Evolutionary conservation across 1,140 invertebrate genomes (phyloP).

Genomic region (Aphelinus atriplicis): DNA sequence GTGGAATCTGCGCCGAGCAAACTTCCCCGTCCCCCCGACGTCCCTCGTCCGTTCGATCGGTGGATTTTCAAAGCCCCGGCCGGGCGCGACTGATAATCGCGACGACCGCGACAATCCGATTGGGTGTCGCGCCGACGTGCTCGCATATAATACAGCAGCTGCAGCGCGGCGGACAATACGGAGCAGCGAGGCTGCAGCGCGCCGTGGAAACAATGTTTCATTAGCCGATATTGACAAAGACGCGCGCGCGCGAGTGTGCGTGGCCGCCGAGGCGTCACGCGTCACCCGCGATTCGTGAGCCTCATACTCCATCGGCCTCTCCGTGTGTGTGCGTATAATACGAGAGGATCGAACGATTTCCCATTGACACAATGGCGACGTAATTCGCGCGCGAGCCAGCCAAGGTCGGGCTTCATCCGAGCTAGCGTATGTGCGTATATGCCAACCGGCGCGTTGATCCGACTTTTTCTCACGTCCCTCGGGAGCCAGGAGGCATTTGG

Average conservation of each 20-base stretch:
- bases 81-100: no score
- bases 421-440: no score
- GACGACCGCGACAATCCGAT: no score
- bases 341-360: constrained; percentile 24
- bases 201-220: neutral
- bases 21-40: no score
- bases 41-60: no score
- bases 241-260: neutral
- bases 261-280: neutral
- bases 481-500: no score
- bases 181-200: no score
- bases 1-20: no score
- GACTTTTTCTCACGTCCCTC: neutral
- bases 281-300: constrained; percentile 3
- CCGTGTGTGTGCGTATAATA: neutral
- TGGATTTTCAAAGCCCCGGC: no score
- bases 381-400: neutral
- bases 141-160: no score
- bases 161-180: no score
- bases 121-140: no score
- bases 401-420: neutral
- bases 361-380: constrained; percentile 12
- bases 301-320: neutral
- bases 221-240: neutral
- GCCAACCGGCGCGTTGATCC: neutral